Evolutionary conservation across 2,797 vertebrate genomes (phyloP), one percentile per base, ranked within the genome.

Genomic region (Sylvilagus floridanus): DNA sequence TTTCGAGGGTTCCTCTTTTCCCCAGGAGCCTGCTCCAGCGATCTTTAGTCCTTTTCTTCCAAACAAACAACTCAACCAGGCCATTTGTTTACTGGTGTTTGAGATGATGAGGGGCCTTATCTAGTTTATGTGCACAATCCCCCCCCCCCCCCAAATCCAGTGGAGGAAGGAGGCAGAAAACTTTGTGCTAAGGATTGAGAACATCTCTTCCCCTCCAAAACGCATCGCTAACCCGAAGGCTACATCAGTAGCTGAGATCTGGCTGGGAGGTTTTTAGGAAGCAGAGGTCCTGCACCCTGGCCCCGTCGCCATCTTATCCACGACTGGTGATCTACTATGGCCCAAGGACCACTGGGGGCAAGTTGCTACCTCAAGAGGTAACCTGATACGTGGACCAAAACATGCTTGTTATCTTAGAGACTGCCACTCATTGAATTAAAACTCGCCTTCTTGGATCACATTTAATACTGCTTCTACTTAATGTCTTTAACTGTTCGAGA

Each of bases 1-100:
- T 95, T 94, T 96, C 93, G 96, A 97, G 87, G 96, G 96, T 95
- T 97, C 97, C 96, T 79, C 76, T 82, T 91, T 24, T 9, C 90
- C 87, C 82, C 86, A 97, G 96, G 96, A 65, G 89, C 81, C 84
- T 81, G 77, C 76, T 93, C 91, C 97, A 91, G 86, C 97, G 90
- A 12, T 60, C 82, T 96, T 96, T 93, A 95, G 94, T 82, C 93
- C 57, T 93, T 57, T 97, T 94, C 95, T 96, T 96, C 78, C 88
- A 96, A 89, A 85, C 86, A 95, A 96, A 96, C 75, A 90, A 94
- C 94, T 95, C 95, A 69, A 22, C n/a, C 4, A 88, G 91, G 92
- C 72, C 47, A 63, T 95, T 94, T 62, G 96, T 90, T 79, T 77
- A 24, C 37, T 97, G 87, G 88, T 95, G 95, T 91, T 94, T 78